phyloP scores from a whole-genome alignment of 2,113 vertebrate genomes.

The Apteryx owenii region DNA sequence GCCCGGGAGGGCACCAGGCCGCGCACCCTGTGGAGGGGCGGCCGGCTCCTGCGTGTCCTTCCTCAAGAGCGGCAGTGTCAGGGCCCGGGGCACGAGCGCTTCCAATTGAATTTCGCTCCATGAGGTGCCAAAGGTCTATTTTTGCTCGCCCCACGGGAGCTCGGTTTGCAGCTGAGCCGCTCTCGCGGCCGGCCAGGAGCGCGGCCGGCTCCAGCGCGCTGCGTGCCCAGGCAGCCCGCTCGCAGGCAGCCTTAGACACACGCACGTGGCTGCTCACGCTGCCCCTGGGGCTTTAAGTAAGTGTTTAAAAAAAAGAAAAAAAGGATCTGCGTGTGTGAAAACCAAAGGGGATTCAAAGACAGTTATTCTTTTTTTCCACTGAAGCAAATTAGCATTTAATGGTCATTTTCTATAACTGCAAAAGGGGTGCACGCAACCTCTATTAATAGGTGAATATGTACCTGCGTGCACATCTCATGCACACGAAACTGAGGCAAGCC shows the following conservation, averaged over 20 bases:
- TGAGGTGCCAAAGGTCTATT: background rate
- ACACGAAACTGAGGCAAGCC: background rate
- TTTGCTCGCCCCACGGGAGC: background rate
- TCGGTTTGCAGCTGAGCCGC: no score
- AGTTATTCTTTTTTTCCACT: background rate
- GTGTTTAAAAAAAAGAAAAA: background rate
- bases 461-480: background rate
- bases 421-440: background rate
- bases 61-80: background rate
- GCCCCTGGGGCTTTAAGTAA: background rate
- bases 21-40: rapidly evolving
- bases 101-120: background rate
- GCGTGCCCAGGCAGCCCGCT: background rate
- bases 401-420: background rate
- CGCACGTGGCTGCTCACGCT: background rate
- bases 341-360: background rate
- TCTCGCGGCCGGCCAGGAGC: no score
- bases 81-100: background rate
- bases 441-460: background rate
- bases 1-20: background rate
- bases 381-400: background rate
- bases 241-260: background rate
- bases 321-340: background rate
- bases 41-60: background rate
- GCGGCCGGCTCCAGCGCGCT: background rate